Evolutionary conservation across 2,888 invertebrate genomes (phyloP), one percentile per base, ranked within the genome.

Genomic region (Catotricha subobsoleta): DNA sequence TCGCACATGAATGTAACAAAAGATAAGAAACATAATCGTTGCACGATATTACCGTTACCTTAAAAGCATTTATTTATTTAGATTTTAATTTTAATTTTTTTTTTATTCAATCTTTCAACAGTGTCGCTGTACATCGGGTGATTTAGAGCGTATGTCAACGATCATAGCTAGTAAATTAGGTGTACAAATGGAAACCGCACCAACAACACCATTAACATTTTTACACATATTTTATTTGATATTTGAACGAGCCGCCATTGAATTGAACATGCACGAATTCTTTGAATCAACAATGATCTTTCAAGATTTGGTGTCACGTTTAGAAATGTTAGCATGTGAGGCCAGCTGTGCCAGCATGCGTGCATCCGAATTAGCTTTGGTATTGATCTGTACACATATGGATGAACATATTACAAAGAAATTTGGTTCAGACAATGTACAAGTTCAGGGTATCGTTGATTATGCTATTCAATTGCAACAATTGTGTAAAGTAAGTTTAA

Each of bases 101-200:
- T 55, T 67, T 64, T 67, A 36, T 67, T 68, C 2, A 69, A n/a
- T n/a, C n/a, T n/a, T 74, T 46, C 73, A 73, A 1, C 75, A 82
- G 59, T 83, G 82, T 54, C 79, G 81, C 54, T 87, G 87, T 65
- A 82, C 84, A 20, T 73, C 78, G 40, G 76, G 83, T 51, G 90
- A 90, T 66, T 72, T 90, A 53, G 65, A 73, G 18, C 78, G 91
- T 48, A 91, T 91, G 90, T 80, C 86, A 42, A 72, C 73, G 44
- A 77, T 87, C 44, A 23, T 34, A 52, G 71, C 69, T 16, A 74
- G 76, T 62, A 90, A 90, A 65, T 68, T 86, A 51, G 75, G 74
- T 48, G 70, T 73, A 46, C 65, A 67, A 46, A 67, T 67, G 47
- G 69, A 68, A 42, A 66, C 68, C 40, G 62, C 68, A 39, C 69